Conservation (phyloP, 2,888 invertebrate genomes). For the Pycnomerus fuliginosus region DNA sequence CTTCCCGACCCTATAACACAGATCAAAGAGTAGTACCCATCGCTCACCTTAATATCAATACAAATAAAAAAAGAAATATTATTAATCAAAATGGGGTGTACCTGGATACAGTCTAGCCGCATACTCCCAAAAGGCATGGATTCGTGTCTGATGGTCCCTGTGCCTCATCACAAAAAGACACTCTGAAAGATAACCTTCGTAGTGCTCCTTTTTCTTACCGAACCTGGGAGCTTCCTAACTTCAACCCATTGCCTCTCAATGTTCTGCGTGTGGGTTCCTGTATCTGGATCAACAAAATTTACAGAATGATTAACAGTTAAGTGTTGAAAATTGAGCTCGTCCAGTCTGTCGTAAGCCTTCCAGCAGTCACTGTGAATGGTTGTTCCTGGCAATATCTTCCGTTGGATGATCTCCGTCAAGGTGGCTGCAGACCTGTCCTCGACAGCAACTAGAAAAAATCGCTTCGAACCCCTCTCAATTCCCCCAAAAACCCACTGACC, state of each 20-base stretch:
- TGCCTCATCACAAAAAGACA: background rate
- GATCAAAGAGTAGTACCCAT: too few species aligned
- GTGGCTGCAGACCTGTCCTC: constrained; percentile 9
- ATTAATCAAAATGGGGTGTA: too few species aligned
- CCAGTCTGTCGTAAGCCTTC: constrained; percentile 32
- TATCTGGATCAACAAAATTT: constrained; percentile 31
- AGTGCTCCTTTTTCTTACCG: background rate
- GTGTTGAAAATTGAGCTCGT: constrained; percentile 29
- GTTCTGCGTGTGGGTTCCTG: constrained; percentile 29
- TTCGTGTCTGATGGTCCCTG: too few species aligned
- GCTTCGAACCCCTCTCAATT: constrained; percentile 14
- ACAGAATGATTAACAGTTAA: constrained; percentile 28
- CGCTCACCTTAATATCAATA: too few species aligned
- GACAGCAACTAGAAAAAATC: constrained; percentile 16
- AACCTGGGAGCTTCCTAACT: constrained; percentile 19
- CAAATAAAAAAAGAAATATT: too few species aligned
- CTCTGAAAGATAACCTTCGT: constrained; percentile 2
- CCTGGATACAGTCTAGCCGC: too few species aligned
- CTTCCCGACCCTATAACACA: too few species aligned
- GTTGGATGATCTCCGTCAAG: too few species aligned
- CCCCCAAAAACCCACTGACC: constrained; percentile 32
- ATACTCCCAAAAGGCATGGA: too few species aligned
- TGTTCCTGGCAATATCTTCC: constrained; percentile 28
- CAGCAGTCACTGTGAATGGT: constrained; percentile 35
- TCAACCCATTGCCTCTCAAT: constrained; percentile 29